A percentile compares a stretch with the other conserved stretches of the same genome.
These are phyloP conservation scores for Perdix hodgsoniae DNA, from an alignment of 2,797 vertebrate genomes.

Conservation along the genomic window DNA sequence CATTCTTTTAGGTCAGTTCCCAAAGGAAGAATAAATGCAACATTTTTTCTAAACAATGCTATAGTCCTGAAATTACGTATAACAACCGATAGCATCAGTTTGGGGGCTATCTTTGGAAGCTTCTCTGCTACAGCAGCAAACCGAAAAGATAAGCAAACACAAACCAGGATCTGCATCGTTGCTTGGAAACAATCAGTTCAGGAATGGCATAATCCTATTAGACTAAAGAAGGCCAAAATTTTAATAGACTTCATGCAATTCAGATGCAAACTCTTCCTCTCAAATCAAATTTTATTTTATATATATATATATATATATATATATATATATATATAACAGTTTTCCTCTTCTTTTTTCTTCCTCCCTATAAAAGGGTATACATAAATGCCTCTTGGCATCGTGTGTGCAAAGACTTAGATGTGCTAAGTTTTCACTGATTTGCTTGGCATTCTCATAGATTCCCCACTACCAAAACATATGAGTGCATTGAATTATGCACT, in stretches of 20 bases:
- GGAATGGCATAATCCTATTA: slow-evolving; percentile 67
- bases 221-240: slow-evolving; percentile 66
- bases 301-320: not conserved
- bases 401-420: slow-evolving; percentile 29
- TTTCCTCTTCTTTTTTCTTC: not conserved
- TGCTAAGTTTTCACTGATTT: slow-evolving; percentile 53
- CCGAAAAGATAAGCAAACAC: slow-evolving; percentile 62
- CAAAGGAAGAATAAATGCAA: slow-evolving; percentile 18
- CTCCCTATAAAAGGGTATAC: not conserved
- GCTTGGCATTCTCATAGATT: slow-evolving; percentile 40
- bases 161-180: slow-evolving; percentile 59
- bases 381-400: not conserved
- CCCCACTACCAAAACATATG: slow-evolving; percentile 29
- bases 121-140: slow-evolving; percentile 41
- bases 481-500: slow-evolving; percentile 14
- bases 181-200: slow-evolving; percentile 76
- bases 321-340: not conserved
- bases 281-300: slow-evolving; percentile 44
- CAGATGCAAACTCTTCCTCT: slow-evolving; percentile 58
- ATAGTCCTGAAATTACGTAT: slow-evolving; percentile 4
- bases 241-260: slow-evolving; percentile 58
- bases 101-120: slow-evolving; percentile 50
- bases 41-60: slow-evolving; percentile 11
- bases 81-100: slow-evolving; percentile 59
- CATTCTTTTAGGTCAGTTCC: not conserved